Conservation (phyloP, 2,797 vertebrate species). For the Amblyraja radiata region DNA sequence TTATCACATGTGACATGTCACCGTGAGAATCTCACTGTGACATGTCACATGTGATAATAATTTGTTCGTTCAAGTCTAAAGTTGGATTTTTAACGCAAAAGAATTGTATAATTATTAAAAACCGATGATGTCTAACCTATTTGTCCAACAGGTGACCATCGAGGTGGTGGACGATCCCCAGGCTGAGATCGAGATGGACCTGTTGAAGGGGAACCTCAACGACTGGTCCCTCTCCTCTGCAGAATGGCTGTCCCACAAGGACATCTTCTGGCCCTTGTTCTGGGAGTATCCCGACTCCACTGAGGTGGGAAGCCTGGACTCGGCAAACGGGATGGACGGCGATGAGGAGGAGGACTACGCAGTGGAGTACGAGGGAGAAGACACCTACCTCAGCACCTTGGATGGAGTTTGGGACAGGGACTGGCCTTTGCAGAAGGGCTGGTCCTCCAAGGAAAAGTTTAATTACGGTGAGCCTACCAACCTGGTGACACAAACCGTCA, state of each 20-base stretch:
- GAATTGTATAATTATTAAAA: background rate
- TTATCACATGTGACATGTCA: too few species aligned
- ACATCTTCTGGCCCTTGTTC: conserved; percentile 78
- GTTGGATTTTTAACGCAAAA: background rate
- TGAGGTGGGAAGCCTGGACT: conserved; percentile 43
- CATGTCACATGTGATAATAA: too few species aligned
- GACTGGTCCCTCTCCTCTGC: conserved; percentile 67
- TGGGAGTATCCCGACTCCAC: conserved; percentile 69
- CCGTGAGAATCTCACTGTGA: too few species aligned
- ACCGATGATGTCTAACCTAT: background rate
- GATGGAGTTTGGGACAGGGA: conserved; percentile 56
- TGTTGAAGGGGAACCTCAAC: conserved; percentile 65
- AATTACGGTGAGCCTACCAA: conserved; percentile 61
- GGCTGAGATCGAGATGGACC: conserved; percentile 77
- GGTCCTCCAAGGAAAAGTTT: conserved; percentile 64
- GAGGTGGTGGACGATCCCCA: conserved; percentile 73
- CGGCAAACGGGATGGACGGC: conserved; percentile 51
- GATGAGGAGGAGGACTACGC: conserved; percentile 59
- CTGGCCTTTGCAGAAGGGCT: conserved; percentile 59
- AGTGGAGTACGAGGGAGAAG: conserved; percentile 64
- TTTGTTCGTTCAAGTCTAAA: background rate
- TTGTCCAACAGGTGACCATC: conserved; percentile 67
- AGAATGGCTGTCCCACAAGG: conserved; percentile 66
- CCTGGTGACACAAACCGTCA: background rate
- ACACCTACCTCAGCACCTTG: conserved; percentile 61